Conservation (phyloP, 2,797 vertebrate species). For the Euphonia xanthogaster region DNA sequence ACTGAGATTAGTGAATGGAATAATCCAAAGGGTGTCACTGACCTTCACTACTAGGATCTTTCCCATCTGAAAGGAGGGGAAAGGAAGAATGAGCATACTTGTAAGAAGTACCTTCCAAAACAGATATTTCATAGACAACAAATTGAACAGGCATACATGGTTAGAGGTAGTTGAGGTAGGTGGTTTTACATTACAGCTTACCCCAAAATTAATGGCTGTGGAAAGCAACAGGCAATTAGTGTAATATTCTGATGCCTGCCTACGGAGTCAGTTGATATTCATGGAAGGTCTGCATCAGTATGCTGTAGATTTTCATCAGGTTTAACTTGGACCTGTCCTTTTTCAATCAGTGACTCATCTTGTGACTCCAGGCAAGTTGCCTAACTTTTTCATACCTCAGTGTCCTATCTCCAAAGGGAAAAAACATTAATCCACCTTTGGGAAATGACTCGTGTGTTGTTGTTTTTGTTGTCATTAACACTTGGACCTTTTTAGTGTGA, state of each 20-base stretch:
- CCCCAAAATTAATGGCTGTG: not conserved
- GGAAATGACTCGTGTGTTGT: not conserved
- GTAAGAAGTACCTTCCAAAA: not conserved
- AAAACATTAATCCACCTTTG: not conserved
- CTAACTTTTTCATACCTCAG: conserved; percentile 15
- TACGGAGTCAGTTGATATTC: not conserved
- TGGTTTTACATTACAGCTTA: not conserved
- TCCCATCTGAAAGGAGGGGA: not conserved
- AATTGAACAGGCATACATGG: not conserved
- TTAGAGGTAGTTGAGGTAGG: not conserved
- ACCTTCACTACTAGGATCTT: not conserved
- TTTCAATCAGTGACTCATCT: conserved; percentile 9
- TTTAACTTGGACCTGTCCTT: not conserved
- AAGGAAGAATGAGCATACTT: not conserved
- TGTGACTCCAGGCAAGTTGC: conserved; percentile 7
- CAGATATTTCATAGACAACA: not conserved
- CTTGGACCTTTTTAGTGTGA: not conserved
- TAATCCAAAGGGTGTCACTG: not conserved
- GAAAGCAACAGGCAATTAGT: not conserved
- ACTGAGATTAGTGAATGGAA: not conserved
- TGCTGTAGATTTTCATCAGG: not conserved
- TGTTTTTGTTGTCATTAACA: conserved; percentile 36
- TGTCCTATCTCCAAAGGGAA: not conserved
- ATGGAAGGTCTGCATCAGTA: not conserved
- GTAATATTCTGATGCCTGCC: not conserved